Evolutionary conservation across 1,140 invertebrate species (phyloP).

Genomic region (Pseudobourletiella spinata): DNA sequence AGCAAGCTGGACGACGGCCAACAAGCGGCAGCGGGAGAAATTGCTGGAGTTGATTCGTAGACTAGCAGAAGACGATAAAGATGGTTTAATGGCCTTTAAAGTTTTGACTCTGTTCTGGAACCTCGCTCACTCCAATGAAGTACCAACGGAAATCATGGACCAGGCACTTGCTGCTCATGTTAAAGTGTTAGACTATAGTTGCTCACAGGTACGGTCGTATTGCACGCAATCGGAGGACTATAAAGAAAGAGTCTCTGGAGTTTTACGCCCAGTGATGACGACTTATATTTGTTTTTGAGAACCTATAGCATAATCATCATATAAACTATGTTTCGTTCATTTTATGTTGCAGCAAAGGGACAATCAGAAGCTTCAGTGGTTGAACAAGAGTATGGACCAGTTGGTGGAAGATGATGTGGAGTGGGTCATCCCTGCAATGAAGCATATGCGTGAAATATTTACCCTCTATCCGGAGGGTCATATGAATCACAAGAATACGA

Average conservation of each 20-base stretch:
- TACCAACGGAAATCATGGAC: constrained; percentile 95
- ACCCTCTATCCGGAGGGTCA: constrained; percentile 75
- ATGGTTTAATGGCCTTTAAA: constrained; percentile 97
- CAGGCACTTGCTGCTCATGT: constrained; percentile 90
- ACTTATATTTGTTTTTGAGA: not conserved
- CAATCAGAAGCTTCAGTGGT: constrained; percentile 89
- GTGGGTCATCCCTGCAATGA: constrained; percentile 89
- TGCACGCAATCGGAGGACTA: too few species aligned
- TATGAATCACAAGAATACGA: constrained; percentile 54
- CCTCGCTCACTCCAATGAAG: constrained; percentile 89
- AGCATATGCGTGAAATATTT: constrained; percentile 93
- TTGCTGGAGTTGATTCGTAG: constrained; percentile 87
- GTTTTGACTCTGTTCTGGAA: constrained; percentile 96
- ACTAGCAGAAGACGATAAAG: constrained; percentile 95
- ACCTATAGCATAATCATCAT: not conserved
- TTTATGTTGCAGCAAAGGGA: constrained; percentile 66
- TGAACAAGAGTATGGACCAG: constrained; percentile 92
- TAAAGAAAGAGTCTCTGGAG: too few species aligned
- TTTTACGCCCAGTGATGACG: too few species aligned
- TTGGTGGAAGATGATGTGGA: constrained; percentile 67
- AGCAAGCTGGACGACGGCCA: constrained; percentile 91
- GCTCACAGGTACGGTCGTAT: constrained; percentile 64
- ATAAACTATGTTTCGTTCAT: too few species aligned
- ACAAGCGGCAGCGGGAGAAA: constrained; percentile 92
- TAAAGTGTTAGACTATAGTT: constrained; percentile 96